Evolutionary conservation across 2,888 invertebrate species (phyloP).

Genomic region (Fabriciana adippe): DNA sequence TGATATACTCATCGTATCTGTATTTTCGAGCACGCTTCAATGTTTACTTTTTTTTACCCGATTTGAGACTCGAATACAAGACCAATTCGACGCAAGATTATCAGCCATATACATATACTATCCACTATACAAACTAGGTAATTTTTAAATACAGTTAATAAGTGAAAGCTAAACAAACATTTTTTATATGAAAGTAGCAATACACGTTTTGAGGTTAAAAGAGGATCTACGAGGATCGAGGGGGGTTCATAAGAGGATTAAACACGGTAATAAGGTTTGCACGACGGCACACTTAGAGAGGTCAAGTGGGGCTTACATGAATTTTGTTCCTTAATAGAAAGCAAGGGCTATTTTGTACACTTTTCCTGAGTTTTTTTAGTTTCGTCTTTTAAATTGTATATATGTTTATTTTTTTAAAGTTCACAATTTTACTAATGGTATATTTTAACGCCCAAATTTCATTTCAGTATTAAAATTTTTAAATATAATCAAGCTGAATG

Average conservation of each 20-base stretch:
- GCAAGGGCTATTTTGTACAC: slow-evolving; percentile 11
- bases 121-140: neutral
- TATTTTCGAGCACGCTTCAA: too few relatives aligned
- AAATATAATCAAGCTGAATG: too few relatives aligned
- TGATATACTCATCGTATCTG: too few relatives aligned
- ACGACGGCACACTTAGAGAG: slow-evolving; percentile 60
- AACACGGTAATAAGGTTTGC: slow-evolving; percentile 71
- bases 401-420: too few relatives aligned
- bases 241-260: slow-evolving; percentile 67
- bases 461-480: too few relatives aligned
- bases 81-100: too few relatives aligned
- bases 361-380: neutral
- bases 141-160: neutral
- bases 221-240: slow-evolving; percentile 24
- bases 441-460: too few relatives aligned
- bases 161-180: neutral
- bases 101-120: too few relatives aligned
- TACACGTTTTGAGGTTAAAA: slow-evolving; percentile 30
- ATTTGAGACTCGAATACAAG: too few relatives aligned
- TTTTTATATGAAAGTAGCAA: slow-evolving; percentile 22
- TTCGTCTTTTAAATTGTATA: neutral
- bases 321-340: slow-evolving; percentile 32
- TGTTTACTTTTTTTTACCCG: too few relatives aligned
- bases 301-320: slow-evolving; percentile 67
- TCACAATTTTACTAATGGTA: too few relatives aligned